These are phyloP conservation scores for Cenopis cana DNA, from an alignment of 2,888 invertebrate genomes.

Conservation along the genomic window DNA sequence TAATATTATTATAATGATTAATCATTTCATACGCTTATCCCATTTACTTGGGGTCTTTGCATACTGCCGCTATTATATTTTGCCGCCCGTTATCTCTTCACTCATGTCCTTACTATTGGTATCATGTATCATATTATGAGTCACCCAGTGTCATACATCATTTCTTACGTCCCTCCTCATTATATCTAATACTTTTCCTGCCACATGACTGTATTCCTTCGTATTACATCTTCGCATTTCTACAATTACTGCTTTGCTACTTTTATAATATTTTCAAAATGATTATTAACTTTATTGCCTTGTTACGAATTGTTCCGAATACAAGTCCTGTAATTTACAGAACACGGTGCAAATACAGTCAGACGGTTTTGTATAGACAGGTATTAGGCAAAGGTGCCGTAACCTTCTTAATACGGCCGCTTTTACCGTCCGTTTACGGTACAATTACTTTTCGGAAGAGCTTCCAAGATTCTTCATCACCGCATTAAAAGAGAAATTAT, in stretches of 20 bases:
- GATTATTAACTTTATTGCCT: neutral
- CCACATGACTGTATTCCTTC: neutral
- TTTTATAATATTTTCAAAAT: neutral
- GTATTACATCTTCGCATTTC: neutral
- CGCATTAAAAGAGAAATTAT: slow-evolving; percentile 21
- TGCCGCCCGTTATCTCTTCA: too few relatives aligned
- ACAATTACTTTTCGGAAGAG: slow-evolving; percentile 31
- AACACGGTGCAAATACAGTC: slow-evolving; percentile 5
- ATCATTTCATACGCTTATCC: too few relatives aligned
- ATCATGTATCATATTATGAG: too few relatives aligned
- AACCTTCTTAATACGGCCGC: slow-evolving; percentile 33
- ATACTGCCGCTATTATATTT: too few relatives aligned
- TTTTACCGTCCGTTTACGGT: slow-evolving; percentile 33
- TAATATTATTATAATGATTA: too few relatives aligned
- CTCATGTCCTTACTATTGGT: too few relatives aligned
- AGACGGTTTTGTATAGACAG: slow-evolving; percentile 9
- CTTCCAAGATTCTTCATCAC: slow-evolving; percentile 29
- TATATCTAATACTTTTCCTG: too few relatives aligned
- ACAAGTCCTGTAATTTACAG: slow-evolving; percentile 15
- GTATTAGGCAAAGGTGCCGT: slow-evolving; percentile 25
- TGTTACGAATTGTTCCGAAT: neutral
- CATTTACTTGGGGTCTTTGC: too few relatives aligned
- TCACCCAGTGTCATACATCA: too few relatives aligned
- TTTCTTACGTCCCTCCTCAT: too few relatives aligned
- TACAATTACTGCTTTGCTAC: neutral